Evolutionary conservation across 2,797 vertebrate genomes (phyloP).

Genomic region (Xyrichtys novacula): DNA sequence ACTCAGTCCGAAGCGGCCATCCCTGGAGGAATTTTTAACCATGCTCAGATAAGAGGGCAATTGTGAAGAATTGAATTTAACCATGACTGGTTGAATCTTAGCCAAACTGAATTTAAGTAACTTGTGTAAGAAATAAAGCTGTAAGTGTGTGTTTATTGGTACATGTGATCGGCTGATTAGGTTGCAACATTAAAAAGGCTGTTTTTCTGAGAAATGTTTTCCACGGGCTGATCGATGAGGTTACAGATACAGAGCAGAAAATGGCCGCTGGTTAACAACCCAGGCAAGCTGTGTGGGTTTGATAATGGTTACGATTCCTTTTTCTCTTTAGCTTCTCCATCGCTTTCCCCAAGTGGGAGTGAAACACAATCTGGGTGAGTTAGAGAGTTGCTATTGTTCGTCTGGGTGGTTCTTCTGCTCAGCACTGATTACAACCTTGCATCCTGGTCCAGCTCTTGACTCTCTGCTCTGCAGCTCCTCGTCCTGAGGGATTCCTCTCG

Average conservation of each 20-base stretch:
- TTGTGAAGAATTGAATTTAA: conserved; percentile 68
- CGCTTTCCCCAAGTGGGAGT: conserved; percentile 51
- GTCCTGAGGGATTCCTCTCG: conserved; percentile 60
- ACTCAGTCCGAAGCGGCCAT: conserved; percentile 51
- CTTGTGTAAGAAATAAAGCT: conserved; percentile 15
- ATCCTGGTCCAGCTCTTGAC: conserved; percentile 68
- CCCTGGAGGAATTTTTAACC: conserved; percentile 52
- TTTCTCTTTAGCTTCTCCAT: conserved; percentile 51
- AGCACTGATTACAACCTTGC: conserved; percentile 72
- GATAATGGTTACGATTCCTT: conserved; percentile 67
- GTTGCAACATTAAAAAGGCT: conserved; percentile 45
- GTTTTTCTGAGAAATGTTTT: conserved; percentile 32
- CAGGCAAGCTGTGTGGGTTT: conserved; percentile 68
- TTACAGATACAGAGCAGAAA: conserved; percentile 60
- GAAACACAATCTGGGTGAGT: conserved; percentile 58
- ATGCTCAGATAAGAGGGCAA: conserved; percentile 56
- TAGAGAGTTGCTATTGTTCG: conserved; percentile 66
- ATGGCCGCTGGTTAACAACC: conserved; percentile 61
- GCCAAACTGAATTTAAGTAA: conserved; percentile 53
- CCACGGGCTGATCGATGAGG: conserved; percentile 51
- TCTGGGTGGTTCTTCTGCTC: conserved; percentile 63
- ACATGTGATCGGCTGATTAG: conserved; percentile 58
- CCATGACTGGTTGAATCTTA: conserved; percentile 51
- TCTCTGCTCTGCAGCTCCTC: conserved; percentile 50
- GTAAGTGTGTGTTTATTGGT: conserved; percentile 46